Percentiles rank a stretch among this genome's conserved stretches.
phyloP scores from a whole-genome alignment of 1,140 invertebrate species.

The Ceratoteleas bidentatus region DNA sequence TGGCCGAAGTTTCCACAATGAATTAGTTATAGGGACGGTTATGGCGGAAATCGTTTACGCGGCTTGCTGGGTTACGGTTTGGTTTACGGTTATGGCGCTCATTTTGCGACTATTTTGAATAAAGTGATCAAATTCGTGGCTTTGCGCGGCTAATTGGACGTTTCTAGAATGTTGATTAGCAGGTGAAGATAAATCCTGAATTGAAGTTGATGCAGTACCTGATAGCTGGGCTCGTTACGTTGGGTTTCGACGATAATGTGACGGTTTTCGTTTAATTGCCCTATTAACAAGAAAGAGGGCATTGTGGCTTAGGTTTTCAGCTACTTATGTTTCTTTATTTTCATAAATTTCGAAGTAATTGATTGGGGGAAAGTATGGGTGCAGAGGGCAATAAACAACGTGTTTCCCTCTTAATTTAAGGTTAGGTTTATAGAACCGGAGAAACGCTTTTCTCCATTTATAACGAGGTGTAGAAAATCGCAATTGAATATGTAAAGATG shows the following conservation, averaged over 20 bases:
- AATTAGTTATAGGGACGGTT: slow-evolving; percentile 28
- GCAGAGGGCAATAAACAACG: too few relatives aligned
- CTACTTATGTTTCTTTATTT: background rate
- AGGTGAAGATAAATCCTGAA: slow-evolving; percentile 31
- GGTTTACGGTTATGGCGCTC: slow-evolving; percentile 34
- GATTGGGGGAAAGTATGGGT: background rate
- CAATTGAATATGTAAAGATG: too few relatives aligned
- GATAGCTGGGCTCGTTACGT: slow-evolving; percentile 6
- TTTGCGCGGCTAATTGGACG: slow-evolving; percentile 50
- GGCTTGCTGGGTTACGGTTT: slow-evolving; percentile 1
- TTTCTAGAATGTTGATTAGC: slow-evolving; percentile 36
- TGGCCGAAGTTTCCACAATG: slow-evolving; percentile 15
- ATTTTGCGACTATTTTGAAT: slow-evolving; percentile 38
- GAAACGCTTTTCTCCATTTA: too few relatives aligned
- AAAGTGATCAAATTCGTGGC: slow-evolving; percentile 49
- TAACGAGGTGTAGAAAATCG: too few relatives aligned
- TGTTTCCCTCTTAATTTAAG: too few relatives aligned
- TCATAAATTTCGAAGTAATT: background rate
- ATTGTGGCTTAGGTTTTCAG: too few relatives aligned
- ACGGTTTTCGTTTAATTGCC: slow-evolving; percentile 11
- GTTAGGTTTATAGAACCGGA: too few relatives aligned
- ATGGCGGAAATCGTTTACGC: slow-evolving; percentile 42
- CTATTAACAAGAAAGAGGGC: background rate
- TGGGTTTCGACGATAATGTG: slow-evolving; percentile 8
- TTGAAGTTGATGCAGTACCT: slow-evolving; percentile 28